phyloP scores from a whole-genome alignment of 1,140 invertebrate genomes.

The Drosophila pruinosa region DNA sequence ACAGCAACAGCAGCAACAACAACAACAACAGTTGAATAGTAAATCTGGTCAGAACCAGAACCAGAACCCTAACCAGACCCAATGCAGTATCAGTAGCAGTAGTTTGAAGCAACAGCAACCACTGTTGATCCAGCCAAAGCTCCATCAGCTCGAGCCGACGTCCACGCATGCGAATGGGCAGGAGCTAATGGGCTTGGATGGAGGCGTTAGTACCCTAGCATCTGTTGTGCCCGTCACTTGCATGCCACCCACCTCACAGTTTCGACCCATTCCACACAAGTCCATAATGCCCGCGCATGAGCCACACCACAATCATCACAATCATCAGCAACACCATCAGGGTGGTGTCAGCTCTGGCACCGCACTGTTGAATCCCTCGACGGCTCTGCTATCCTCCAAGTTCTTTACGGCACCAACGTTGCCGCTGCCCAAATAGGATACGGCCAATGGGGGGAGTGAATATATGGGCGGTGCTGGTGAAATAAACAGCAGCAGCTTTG shows the following conservation, averaged over 20 bases:
- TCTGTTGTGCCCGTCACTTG: conserved; percentile 73
- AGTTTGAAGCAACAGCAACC: conserved; percentile 79
- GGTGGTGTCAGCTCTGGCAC: conserved; percentile 29
- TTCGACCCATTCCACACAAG: conserved; percentile 82
- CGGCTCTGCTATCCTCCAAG: conserved; percentile 79
- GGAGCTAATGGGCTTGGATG: conserved; percentile 72
- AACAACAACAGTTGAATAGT: conserved; percentile 42
- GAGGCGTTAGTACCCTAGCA: conserved; percentile 72
- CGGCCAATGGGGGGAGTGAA: conserved; percentile 80
- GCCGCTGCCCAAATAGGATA: conserved; percentile 82
- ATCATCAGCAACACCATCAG: conserved; percentile 34
- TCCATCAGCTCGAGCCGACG: conserved; percentile 67
- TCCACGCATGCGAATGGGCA: conserved; percentile 44
- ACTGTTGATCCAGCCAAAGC: conserved; percentile 75
- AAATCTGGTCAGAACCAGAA: conserved; percentile 38
- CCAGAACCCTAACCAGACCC: conserved; percentile 40
- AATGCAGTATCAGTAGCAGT: conserved; percentile 55
- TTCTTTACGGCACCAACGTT: conserved; percentile 81
- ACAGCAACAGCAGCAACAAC: conserved; percentile 58
- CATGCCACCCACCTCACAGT: conserved; percentile 82
- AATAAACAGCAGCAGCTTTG: conserved; percentile 52
- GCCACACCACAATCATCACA: conserved; percentile 20
- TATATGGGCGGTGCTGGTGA: conserved; percentile 44
- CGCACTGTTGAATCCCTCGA: conserved; percentile 70
- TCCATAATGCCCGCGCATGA: conserved; percentile 69